Evolutionary conservation across 2,113 vertebrate species (phyloP).

Genomic region (Eira barbara): DNA sequence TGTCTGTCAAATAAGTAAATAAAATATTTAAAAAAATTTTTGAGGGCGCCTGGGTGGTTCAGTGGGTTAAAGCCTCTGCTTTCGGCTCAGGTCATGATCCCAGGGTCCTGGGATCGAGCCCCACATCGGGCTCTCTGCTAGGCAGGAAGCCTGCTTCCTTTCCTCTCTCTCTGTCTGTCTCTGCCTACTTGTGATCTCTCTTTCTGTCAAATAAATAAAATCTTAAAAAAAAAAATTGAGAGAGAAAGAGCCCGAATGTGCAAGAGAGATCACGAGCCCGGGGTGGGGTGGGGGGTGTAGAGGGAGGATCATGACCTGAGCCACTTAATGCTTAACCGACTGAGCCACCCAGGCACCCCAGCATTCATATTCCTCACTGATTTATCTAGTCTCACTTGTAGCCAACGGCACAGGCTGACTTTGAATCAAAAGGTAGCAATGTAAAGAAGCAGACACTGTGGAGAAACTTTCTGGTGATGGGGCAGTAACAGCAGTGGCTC

Average conservation of each 20-base stretch:
- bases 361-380: background rate
- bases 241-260: background rate
- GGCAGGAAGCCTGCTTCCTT: too few relatives aligned
- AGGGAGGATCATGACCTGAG: background rate
- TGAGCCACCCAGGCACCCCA: background rate
- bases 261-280: background rate
- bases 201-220: too few relatives aligned
- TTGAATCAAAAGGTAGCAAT: background rate
- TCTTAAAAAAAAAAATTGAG: background rate
- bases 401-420: background rate
- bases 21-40: background rate
- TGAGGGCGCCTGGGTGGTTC: background rate
- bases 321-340: background rate
- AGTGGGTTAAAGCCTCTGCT: too few relatives aligned
- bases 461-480: background rate
- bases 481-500: background rate
- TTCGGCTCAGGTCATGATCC: too few relatives aligned
- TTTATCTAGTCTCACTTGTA: conserved; percentile 13
- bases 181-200: too few relatives aligned
- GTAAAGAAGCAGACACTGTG: background rate
- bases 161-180: too few relatives aligned
- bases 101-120: too few relatives aligned
- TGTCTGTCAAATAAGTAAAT: too few relatives aligned
- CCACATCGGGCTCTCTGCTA: too few relatives aligned
- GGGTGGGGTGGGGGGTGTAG: accelerated